Evolutionary conservation across 2,888 invertebrate genomes (phyloP), one percentile per base, ranked within the genome.

Genomic region (Oeneis ivallda): DNA sequence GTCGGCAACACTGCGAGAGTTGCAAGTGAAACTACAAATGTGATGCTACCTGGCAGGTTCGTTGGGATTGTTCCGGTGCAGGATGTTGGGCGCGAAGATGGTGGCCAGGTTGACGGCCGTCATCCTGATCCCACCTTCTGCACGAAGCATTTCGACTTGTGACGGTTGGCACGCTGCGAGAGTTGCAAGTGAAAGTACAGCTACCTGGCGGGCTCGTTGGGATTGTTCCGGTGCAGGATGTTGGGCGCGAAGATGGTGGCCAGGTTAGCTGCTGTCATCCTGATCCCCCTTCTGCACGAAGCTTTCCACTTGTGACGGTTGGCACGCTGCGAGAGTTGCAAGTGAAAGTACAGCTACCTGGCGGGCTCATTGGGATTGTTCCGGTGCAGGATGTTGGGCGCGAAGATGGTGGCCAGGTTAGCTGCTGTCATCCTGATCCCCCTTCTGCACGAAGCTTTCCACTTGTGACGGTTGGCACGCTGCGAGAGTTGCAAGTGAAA

Each of bases 221-320:
- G 93, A 75, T 94, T 95, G 72, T 95, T 94, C 77, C 94, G 94
- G 79, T 98, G 97, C 64, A 98, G 93, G 76, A 98, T 96, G 79
- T 98, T 98, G 0, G 98, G 98, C 2, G 98, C 98, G 85, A 98
- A 97, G 49, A 98, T 94, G 0, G 98, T 98, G 0, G 98, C 98
- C 70, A 98, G 32, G 32, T 34, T 34, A 6, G 32, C 32, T 2
- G 32, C 32, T 6, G 32, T 34, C 32, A 34, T 34, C 32, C 32
- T 2, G n/a, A n/a, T n/a, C n/a, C n/a, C n/a, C n/a, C n/a, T n/a
- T 19, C 49, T 11, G 9, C 11, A 26, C 10, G 8, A 19, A 11
- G 2, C 11, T 9, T 4, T n/a, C n/a, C n/a, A n/a, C n/a, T n/a
- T n/a, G n/a, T n/a, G n/a, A n/a, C n/a, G n/a, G n/a, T n/a, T n/a